Base-by-base conservation (phyloP, 92 coral and sea anemone genomes). In the Bergia sp. region DNA sequence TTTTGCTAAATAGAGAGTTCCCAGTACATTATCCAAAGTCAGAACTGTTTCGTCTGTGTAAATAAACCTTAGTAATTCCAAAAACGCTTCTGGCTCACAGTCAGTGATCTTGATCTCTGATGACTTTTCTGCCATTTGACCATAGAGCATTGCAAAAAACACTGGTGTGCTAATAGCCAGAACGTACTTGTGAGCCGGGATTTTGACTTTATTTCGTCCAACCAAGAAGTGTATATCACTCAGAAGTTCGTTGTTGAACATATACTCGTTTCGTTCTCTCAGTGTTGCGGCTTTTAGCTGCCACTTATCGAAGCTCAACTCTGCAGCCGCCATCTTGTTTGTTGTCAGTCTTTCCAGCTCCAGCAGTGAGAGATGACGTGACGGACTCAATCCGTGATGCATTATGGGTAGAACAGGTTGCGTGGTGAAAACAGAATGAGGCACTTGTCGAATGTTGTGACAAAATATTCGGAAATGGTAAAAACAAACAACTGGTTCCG, bases 231-330 rank as follows among this genome's bases (percentile, higher is more conserved):
- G 94, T 18, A 95, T 94, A 84, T 95, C 98, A 73, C 98, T 95
- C 44, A 95, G 89, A 74, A 95, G 89, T 80, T 93, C 96, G 79
- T 95, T 95, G 75, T 95, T 93, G 85, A 95, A 93, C 98, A 95
- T 95, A 4, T 90, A 90, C 82, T 92, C 96, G 79, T 93, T 95
- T 89, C 96, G 88, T 86, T 93, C 98, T 15, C 94, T 95, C 36
- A 95, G 93, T 15, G 98, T 95, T 29, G 98, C 87, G 87, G 95
- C 98, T 95, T 95, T 95, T 80, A 95, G 91, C 91, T 95, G 98
- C 94, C 96, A 93, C 86, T 95, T 93, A 53, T 93, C 97, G 39
- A 93, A 89, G 37, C 89, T 91, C 43, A 74, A 80, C 43, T 88
- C 89, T 15, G 75, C 91, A 37, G 88, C 88, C 93, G 94, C 98